Evolutionary conservation across 1,140 invertebrate genomes (phyloP), one percentile per base, ranked within the genome.

Genomic region (Drosophila rufa): DNA sequence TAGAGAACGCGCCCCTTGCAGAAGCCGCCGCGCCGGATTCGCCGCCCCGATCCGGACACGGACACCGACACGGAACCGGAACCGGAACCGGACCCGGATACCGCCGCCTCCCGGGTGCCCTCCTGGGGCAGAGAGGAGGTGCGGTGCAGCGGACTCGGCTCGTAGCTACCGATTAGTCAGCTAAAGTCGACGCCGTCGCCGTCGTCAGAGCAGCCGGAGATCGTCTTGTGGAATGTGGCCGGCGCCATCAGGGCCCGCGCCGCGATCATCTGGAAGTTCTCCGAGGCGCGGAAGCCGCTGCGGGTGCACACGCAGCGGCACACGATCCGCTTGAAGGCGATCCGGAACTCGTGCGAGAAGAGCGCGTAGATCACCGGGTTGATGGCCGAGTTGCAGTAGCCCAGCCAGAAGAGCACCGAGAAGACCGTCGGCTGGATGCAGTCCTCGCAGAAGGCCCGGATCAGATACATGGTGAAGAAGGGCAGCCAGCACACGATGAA

Each of bases 401-500:
- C 98, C 50, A 98, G 94, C 98, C 98, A 99, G 1, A 97, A 98
- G 56, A 98, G 93, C 69, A 97, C 95, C 48, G 95, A 95, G 95
- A 98, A 97, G 8, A 97, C 93, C 11, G 95, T 94, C 1, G 94
- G 93, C 79, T 94, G 95, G 95, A 98, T 97, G 15, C 95, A 94
- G 42, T 94, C 93, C 17, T 93, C 93, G 17, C 82, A 93, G 82
- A 97, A 97, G 0, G 97, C 96, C 2, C 96, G 96, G 9, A 97
- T 94, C 12, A 98, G 92, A 91, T 98, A 98, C 58, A 97, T 95
- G 1, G 97, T 95, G 93, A 99, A 99, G 93, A 98, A 98, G 4
- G 97, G 97, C 50, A 97, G 91, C 97, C 97, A 98, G 78, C 97
- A 99, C 2, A 97, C 95, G 1, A 99, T 95, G 91, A 99, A 99